These are phyloP conservation scores for Monopterus albus DNA, from an alignment of 2,113 vertebrate species.

Conservation along the genomic window DNA sequence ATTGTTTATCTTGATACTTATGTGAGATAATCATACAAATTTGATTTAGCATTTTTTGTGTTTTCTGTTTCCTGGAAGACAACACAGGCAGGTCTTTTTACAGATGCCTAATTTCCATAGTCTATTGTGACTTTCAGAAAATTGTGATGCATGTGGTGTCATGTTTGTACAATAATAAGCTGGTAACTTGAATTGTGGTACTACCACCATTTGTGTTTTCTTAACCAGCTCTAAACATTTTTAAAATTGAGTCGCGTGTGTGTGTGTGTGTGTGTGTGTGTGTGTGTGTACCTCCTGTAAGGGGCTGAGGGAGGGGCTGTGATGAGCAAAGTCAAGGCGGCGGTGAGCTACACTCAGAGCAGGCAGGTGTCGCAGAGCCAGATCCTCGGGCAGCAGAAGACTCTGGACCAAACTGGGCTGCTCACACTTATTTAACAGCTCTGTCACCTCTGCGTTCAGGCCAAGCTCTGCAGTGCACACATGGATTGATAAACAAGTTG, in stretches of 20 bases:
- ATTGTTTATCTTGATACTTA: no score
- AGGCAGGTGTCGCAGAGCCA: constrained; percentile 90
- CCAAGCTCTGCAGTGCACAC: constrained; percentile 81
- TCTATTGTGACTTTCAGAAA: no score
- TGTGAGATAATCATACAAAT: no score
- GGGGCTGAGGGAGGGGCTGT: constrained; percentile 83
- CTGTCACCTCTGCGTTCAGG: constrained; percentile 84
- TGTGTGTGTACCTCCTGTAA: constrained; percentile 84
- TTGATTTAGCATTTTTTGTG: no score
- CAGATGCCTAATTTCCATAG: no score
- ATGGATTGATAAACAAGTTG: neutral
- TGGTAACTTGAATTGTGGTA: neutral
- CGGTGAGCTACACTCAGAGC: constrained; percentile 88
- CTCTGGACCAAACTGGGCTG: constrained; percentile 84
- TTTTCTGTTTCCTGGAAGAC: no score
- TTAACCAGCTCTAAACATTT: neutral
- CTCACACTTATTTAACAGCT: constrained; percentile 86
- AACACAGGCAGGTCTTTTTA: no score
- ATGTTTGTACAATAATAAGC: neutral
- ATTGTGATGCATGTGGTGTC: no score
- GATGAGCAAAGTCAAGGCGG: constrained; percentile 86
- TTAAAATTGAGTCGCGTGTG: neutral
- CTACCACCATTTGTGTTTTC: neutral
- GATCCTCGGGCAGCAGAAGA: constrained; percentile 91
- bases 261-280: no score